phyloP scores from a whole-genome alignment of 2,797 vertebrate genomes.

The Sebastes minor region DNA sequence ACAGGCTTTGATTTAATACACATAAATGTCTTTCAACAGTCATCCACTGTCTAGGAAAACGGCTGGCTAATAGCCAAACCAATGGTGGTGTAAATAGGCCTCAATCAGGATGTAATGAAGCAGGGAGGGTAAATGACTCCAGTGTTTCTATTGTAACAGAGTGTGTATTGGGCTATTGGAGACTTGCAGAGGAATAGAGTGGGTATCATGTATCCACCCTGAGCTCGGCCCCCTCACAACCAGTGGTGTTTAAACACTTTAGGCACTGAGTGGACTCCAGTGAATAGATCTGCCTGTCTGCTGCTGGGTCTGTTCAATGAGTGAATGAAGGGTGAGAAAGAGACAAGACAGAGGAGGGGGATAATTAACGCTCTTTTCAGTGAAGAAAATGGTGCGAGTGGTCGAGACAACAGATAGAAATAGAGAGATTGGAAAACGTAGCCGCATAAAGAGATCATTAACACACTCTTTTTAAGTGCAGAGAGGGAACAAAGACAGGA shows the following conservation, averaged over 20 bases:
- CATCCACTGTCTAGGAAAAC: slow-evolving; percentile 2
- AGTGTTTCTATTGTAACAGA: slow-evolving; percentile 65
- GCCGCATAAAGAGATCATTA: slow-evolving; percentile 49
- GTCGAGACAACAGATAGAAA: slow-evolving; percentile 27
- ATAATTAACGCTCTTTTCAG: slow-evolving; percentile 72
- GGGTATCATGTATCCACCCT: slow-evolving; percentile 59
- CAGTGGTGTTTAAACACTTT: slow-evolving; percentile 73
- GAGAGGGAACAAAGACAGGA: slow-evolving; percentile 64
- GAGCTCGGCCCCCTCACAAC: slow-evolving; percentile 48
- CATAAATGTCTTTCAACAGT: slow-evolving; percentile 17
- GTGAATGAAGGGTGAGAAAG: slow-evolving; percentile 52
- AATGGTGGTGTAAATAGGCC: slow-evolving; percentile 23
- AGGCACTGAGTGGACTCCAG: slow-evolving; percentile 64
- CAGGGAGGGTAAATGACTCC: slow-evolving; percentile 58
- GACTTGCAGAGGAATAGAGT: slow-evolving; percentile 55
- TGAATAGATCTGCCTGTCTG: slow-evolving; percentile 75
- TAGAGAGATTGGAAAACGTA: slow-evolving; percentile 22
- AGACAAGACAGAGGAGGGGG: slow-evolving; percentile 38
- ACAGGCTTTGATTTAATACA: background rate
- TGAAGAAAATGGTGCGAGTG: slow-evolving; percentile 41
- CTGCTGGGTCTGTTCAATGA: slow-evolving; percentile 58
- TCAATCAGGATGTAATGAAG: slow-evolving; percentile 61
- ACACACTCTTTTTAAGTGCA: slow-evolving; percentile 51
- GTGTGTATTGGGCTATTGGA: slow-evolving; percentile 64
- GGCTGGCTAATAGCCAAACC: slow-evolving; percentile 41